phyloP scores from a whole-genome alignment of 2,113 vertebrate species.

The Prinia subflava region DNA sequence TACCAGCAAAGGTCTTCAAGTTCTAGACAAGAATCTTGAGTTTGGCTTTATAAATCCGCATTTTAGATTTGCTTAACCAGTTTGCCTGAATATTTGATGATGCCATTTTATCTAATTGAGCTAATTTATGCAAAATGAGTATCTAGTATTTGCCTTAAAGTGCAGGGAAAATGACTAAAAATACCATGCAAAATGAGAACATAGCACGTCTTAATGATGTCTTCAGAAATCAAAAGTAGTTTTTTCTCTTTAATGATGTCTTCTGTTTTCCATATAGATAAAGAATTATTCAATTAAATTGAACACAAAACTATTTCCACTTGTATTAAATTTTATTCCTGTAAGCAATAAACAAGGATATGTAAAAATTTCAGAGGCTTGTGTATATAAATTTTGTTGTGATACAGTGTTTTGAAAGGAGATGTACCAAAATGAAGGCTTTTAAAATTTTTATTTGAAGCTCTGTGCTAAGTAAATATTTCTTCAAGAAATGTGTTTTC shows the following conservation, averaged over 20 bases:
- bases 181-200: not conserved
- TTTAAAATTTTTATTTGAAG: not conserved
- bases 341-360: not conserved
- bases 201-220: not conserved
- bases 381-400: not conserved
- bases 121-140: not conserved
- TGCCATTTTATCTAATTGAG: not conserved
- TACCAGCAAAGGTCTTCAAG: not conserved
- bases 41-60: not conserved
- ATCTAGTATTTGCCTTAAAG: constrained; percentile 9
- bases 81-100: not conserved
- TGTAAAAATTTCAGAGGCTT: not conserved
- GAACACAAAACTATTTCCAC: not conserved
- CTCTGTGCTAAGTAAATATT: not conserved
- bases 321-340: not conserved
- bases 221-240: not conserved
- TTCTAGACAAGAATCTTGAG: not conserved
- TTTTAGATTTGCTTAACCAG: not conserved
- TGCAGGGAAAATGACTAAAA: not conserved
- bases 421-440: not conserved
- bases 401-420: not conserved
- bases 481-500: not conserved
- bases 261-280: not conserved
- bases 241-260: not conserved
- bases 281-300: not conserved